phyloP scores from a whole-genome alignment of 1,140 invertebrate species.

The Centruroides sculpturatus region DNA sequence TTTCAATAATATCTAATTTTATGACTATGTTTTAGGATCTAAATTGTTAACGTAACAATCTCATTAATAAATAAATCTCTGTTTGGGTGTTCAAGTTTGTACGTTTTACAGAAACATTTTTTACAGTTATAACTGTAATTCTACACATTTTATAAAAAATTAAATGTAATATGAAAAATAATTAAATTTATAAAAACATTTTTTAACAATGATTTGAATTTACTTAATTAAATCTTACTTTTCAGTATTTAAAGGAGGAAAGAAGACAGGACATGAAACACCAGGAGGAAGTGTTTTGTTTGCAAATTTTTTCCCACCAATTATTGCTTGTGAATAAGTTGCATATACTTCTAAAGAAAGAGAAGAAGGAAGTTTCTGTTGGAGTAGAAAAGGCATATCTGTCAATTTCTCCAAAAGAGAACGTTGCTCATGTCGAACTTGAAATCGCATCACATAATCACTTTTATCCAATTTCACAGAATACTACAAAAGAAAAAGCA shows the following conservation, averaged over 20 bases:
- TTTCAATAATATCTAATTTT: too few species aligned
- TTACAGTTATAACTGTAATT: too few species aligned
- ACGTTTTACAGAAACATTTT: too few species aligned
- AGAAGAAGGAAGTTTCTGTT: constrained; percentile 55
- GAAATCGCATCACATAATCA: constrained; percentile 74
- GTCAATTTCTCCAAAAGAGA: constrained; percentile 71
- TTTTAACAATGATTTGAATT: too few species aligned
- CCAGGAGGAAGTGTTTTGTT: constrained; percentile 43
- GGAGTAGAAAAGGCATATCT: constrained; percentile 52
- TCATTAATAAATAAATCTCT: too few species aligned
- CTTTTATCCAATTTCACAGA: constrained; percentile 81
- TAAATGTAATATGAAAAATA: too few species aligned
- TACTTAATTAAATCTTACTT: constrained; percentile 30
- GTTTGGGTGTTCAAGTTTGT: too few species aligned
- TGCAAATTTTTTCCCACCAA: constrained; percentile 60
- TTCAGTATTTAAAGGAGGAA: constrained; percentile 53
- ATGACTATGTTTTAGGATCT: too few species aligned
- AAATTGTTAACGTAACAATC: too few species aligned
- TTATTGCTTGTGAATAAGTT: constrained; percentile 35
- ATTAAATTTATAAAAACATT: too few species aligned
- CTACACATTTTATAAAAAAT: too few species aligned
- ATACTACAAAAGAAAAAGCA: constrained; percentile 45
- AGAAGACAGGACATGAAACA: constrained; percentile 51
- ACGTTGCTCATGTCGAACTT: constrained; percentile 76
- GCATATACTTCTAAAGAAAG: constrained; percentile 63